Percentiles rank a stretch among this genome's conserved stretches.
Evolutionary conservation across 2,113 vertebrate genomes (phyloP).

Genomic region (Marmota monax): DNA sequence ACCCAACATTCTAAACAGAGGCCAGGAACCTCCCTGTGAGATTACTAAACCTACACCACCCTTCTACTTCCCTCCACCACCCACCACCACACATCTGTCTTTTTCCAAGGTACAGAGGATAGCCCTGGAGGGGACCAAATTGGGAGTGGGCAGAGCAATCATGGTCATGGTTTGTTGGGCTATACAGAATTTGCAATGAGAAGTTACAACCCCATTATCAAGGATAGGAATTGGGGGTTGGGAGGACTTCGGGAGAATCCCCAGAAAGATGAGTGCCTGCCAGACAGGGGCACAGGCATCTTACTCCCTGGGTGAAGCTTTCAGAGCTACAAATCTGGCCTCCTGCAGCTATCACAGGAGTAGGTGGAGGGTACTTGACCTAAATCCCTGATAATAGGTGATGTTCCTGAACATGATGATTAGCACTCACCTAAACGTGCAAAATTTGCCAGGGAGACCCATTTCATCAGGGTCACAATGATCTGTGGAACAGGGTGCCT

Average conservation of each 20-base stretch:
- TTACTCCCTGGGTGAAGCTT: not conserved
- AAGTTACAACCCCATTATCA: not conserved
- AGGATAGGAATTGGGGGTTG: not conserved
- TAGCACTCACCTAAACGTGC: not conserved
- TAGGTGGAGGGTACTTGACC: not conserved
- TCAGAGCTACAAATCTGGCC: not conserved
- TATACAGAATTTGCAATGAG: not conserved
- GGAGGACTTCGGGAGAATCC: not conserved
- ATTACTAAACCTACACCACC: not conserved
- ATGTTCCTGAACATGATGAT: not conserved
- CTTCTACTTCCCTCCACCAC: not conserved
- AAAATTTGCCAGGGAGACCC: not conserved
- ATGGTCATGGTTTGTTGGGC: not conserved
- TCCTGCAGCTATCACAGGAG: not conserved
- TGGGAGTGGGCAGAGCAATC: rapidly evolving
- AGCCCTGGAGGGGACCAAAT: not conserved
- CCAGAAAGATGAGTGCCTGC: not conserved
- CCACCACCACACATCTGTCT: not conserved
- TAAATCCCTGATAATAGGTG: not conserved
- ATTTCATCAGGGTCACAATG: not conserved
- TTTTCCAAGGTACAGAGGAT: not conserved
- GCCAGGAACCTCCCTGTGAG: not conserved
- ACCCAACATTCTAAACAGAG: not conserved
- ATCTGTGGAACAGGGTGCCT: not conserved
- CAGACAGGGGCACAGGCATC: not conserved